Evolutionary conservation across 2,888 invertebrate species (phyloP).

Genomic region (Parthenolecanium corni): DNA sequence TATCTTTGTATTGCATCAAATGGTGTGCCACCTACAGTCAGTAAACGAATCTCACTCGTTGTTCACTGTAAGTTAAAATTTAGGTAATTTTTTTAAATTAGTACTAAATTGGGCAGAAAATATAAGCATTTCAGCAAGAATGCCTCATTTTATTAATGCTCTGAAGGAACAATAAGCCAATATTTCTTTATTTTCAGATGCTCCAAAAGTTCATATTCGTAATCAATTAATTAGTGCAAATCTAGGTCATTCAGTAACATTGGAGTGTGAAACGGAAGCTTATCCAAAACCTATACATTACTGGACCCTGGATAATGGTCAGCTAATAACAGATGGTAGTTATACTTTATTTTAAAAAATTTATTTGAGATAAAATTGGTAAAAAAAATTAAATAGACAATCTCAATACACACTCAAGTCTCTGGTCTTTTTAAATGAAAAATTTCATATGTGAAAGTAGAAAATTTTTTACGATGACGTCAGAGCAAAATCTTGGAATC

Average conservation of each 20-base stretch:
- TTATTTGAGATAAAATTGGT: too few relatives aligned
- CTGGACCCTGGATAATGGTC: constrained; percentile 30
- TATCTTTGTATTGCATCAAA: constrained; percentile 32
- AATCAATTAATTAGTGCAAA: constrained; percentile 30
- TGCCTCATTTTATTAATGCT: not conserved
- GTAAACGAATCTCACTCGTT: constrained; percentile 31
- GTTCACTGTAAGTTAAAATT: constrained; percentile 30
- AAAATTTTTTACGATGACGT: too few relatives aligned
- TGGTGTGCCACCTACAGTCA: constrained; percentile 32
- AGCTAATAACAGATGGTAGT: constrained; percentile 29
- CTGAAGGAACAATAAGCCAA: not conserved
- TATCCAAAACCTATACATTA: constrained; percentile 32
- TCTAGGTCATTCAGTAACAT: constrained; percentile 19
- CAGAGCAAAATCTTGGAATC: not conserved
- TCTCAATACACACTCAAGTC: too few relatives aligned
- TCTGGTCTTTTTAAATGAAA: too few relatives aligned
- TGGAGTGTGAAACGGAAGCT: constrained; percentile 32
- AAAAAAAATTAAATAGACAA: too few relatives aligned
- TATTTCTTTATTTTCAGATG: constrained; percentile 25
- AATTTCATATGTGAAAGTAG: too few relatives aligned
- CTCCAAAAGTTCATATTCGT: constrained; percentile 31
- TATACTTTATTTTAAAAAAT: too few relatives aligned
- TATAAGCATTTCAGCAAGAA: too few relatives aligned
- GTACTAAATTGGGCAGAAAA: not conserved
- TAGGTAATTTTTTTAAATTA: constrained; percentile 1